Percentiles rank a stretch among this genome's conserved stretches.
These are phyloP conservation scores for Bombus sylvicola DNA, from an alignment of 1,140 invertebrate species.

Conservation along the genomic window DNA sequence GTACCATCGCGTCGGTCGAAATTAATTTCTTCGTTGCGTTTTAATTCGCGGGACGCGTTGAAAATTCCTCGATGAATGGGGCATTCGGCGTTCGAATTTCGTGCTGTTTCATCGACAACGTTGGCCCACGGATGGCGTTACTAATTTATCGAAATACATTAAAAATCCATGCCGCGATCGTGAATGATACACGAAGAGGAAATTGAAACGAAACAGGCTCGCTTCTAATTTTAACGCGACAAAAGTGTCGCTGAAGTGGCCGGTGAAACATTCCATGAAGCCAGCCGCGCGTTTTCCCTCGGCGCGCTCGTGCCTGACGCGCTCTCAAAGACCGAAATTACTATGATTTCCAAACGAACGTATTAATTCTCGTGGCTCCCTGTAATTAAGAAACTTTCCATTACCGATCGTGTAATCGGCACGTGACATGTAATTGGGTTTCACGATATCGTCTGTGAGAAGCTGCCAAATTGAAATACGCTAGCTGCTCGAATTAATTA, in stretches of 20 bases:
- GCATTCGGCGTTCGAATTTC: background rate
- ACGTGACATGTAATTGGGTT: constrained; percentile 36
- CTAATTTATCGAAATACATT: constrained; percentile 3
- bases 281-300: background rate
- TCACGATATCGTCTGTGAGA: constrained; percentile 15
- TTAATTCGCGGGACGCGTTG: background rate
- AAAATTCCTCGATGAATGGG: background rate
- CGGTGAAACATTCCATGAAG: background rate
- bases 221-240: constrained; percentile 10
- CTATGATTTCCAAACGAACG: constrained; percentile 43
- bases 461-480: constrained; percentile 25
- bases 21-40: background rate
- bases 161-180: background rate
- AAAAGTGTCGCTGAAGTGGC: background rate
- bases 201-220: background rate
- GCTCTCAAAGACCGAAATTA: constrained; percentile 37
- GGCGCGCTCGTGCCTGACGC: background rate
- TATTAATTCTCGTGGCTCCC: constrained; percentile 34
- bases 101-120: background rate
- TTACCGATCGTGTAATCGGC: constrained; percentile 46
- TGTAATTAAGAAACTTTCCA: constrained; percentile 52
- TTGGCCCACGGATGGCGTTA: too few species aligned
- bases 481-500: constrained; percentile 24
- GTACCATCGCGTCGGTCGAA: background rate
- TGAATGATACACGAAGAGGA: too few species aligned